Percentiles rank a stretch among this genome's conserved stretches.
Conservation (phyloP, 2,888 invertebrate species). For the Sphaerophoria taeniata region DNA sequence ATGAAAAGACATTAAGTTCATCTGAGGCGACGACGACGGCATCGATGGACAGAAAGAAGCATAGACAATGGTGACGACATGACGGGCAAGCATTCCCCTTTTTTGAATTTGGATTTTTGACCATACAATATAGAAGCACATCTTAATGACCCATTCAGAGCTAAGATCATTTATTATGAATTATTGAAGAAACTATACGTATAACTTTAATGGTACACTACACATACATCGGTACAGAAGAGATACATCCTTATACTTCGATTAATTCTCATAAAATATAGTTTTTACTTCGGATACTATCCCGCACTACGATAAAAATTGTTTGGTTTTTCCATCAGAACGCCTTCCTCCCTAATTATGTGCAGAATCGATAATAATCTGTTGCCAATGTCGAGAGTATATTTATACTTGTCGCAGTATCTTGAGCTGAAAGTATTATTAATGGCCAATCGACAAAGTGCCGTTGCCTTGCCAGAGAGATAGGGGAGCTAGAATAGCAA, state of each 20-base stretch:
- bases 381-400: slow-evolving; percentile 69
- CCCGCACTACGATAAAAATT: slow-evolving; percentile 31
- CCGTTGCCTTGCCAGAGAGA: slow-evolving; percentile 19
- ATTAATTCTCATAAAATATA: slow-evolving; percentile 74
- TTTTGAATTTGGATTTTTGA: slow-evolving; percentile 35
- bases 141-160: slow-evolving; percentile 72
- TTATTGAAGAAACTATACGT: slow-evolving; percentile 67
- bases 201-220: background rate
- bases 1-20: too few relatives aligned
- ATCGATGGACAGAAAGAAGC: background rate
- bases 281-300: slow-evolving; percentile 56
- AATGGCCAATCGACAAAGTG: slow-evolving; percentile 55
- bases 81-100: slow-evolving; percentile 41
- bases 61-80: background rate
- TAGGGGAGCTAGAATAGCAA: slow-evolving; percentile 28
- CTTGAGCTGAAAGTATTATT: slow-evolving; percentile 54
- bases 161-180: slow-evolving; percentile 72
- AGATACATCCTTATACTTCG: slow-evolving; percentile 70
- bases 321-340: slow-evolving; percentile 65
- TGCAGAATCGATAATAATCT: slow-evolving; percentile 68
- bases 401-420: slow-evolving; percentile 52
- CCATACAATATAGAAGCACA: slow-evolving; percentile 26
- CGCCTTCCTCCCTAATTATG: slow-evolving; percentile 72
- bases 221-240: background rate
- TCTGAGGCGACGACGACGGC: background rate